phyloP scores from a whole-genome alignment of 2,113 vertebrate genomes.

The Dermatemys mawii region DNA sequence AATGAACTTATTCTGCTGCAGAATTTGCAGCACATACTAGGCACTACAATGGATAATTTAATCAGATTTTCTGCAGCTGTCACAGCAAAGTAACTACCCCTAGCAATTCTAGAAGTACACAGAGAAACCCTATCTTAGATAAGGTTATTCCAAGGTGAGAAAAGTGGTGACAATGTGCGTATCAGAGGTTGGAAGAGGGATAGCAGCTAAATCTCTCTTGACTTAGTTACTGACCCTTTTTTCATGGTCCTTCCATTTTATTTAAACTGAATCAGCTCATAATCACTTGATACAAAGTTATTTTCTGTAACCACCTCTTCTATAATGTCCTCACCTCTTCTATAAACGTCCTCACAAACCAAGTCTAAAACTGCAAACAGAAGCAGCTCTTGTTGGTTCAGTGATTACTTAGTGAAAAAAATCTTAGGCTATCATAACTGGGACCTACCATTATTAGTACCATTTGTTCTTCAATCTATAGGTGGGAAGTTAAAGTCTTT shows the following conservation, averaged over 20 bases:
- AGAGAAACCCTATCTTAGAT: neutral
- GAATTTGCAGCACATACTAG: too few species aligned
- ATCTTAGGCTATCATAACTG: neutral
- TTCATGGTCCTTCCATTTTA: too few species aligned
- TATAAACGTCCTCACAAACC: neutral
- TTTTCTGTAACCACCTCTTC: neutral
- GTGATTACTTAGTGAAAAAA: neutral
- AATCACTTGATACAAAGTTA: neutral
- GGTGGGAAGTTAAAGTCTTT: neutral
- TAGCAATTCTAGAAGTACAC: neutral
- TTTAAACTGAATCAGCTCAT: neutral
- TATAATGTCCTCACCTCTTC: neutral
- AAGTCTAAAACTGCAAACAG: neutral
- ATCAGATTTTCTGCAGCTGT: neutral
- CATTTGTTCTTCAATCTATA: neutral
- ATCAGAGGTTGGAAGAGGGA: neutral
- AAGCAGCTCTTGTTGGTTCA: neutral
- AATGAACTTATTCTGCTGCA: too few species aligned
- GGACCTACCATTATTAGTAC: neutral
- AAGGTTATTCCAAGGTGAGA: neutral
- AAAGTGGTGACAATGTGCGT: neutral
- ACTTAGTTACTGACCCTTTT: too few species aligned
- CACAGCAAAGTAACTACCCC: neutral
- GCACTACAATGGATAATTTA: too few species aligned
- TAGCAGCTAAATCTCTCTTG: neutral